Evolutionary conservation across 2,888 invertebrate genomes (phyloP).

Genomic region (Pyralis farinalis): DNA sequence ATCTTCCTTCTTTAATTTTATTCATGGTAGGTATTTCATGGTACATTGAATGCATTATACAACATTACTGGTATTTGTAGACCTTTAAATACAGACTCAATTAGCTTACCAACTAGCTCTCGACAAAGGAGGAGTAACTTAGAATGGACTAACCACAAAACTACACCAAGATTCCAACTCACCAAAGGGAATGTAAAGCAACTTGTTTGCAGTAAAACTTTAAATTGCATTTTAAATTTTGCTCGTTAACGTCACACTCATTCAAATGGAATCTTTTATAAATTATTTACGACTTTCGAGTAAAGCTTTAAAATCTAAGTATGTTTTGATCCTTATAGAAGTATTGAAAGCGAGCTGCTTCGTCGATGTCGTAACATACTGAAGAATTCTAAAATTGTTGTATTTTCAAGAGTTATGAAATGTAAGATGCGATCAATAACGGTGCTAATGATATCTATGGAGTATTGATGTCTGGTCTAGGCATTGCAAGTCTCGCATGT

Average conservation of each 20-base stretch:
- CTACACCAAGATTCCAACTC: constrained; percentile 55
- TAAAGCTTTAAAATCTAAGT: constrained; percentile 15
- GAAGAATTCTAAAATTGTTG: background rate
- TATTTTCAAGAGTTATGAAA: background rate
- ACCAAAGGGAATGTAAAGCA: constrained; percentile 70
- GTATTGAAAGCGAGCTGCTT: no score
- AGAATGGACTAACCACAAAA: constrained; percentile 55
- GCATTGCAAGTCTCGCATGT: constrained; percentile 61
- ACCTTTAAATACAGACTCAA: constrained; percentile 19
- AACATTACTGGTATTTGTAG: constrained; percentile 16
- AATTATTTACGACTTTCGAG: constrained; percentile 25
- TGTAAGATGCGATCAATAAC: constrained; percentile 65
- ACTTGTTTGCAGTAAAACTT: constrained; percentile 65
- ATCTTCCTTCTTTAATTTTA: no score
- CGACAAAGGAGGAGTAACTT: constrained; percentile 24
- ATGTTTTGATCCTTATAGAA: background rate
- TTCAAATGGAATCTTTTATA: constrained; percentile 30
- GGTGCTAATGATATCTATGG: constrained; percentile 62
- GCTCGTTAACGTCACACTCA: constrained; percentile 57
- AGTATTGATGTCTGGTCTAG: constrained; percentile 62
- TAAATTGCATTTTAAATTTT: constrained; percentile 77
- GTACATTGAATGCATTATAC: constrained; percentile 1
- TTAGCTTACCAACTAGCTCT: constrained; percentile 3
- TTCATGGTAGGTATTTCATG: no score
- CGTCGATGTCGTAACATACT: no score